These are phyloP conservation scores for Notarius quadriscutis DNA, from an alignment of 2,113 vertebrate species.

Conservation along the genomic window DNA sequence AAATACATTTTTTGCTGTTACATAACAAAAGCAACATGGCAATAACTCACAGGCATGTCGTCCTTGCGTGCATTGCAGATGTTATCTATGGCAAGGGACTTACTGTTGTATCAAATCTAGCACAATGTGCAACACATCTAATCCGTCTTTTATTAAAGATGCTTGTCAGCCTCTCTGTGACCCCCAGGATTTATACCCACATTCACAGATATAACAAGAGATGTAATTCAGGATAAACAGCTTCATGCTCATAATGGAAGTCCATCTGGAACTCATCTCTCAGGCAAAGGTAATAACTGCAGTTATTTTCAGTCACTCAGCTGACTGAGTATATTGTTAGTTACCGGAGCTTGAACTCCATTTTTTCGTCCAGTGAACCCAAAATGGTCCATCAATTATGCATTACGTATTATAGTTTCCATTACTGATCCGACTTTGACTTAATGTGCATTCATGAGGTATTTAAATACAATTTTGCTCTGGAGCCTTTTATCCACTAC, in stretches of 20 bases:
- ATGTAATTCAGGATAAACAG: slow-evolving; percentile 53
- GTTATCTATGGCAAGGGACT: slow-evolving; percentile 7
- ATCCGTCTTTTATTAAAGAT: slow-evolving; percentile 51
- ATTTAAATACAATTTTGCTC: slow-evolving; percentile 4
- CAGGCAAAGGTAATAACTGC: slow-evolving; percentile 41
- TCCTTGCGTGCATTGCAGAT: neutral
- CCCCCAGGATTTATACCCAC: slow-evolving; percentile 50
- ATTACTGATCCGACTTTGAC: neutral
- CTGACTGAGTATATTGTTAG: slow-evolving; percentile 27
- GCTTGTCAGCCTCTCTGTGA: slow-evolving; percentile 50
- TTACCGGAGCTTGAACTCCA: slow-evolving; percentile 51
- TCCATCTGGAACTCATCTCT: slow-evolving; percentile 56
- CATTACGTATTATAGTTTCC: slow-evolving; percentile 19
- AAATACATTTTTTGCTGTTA: neutral
- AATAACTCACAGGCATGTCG: neutral
- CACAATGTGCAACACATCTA: slow-evolving; percentile 45
- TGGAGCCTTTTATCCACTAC: neutral
- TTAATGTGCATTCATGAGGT: slow-evolving; percentile 10
- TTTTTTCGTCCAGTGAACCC: slow-evolving; percentile 13
- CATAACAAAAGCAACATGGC: slow-evolving; percentile 5
- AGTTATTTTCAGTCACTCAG: slow-evolving; percentile 44
- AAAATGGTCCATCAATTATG: neutral
- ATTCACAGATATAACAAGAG: slow-evolving; percentile 45
- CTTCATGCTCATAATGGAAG: slow-evolving; percentile 41
- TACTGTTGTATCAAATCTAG: neutral